A percentile compares a stretch with the other conserved stretches of the same genome.
Evolutionary conservation across 2,888 invertebrate species (phyloP).

Genomic region (Drosophila greeni): DNA sequence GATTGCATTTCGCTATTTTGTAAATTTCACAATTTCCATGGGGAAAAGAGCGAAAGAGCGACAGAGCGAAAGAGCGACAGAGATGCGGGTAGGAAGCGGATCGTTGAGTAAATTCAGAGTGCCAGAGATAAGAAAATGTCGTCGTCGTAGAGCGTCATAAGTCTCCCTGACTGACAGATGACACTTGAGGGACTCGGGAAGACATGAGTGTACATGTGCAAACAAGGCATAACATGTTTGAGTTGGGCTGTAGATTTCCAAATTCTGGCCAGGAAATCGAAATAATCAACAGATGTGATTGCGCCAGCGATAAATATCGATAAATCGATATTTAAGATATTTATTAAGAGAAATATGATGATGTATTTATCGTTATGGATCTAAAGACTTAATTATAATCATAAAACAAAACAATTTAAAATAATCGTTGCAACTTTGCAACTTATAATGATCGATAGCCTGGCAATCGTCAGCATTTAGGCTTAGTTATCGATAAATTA

Average conservation of each 20-base stretch:
- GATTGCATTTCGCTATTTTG: slow-evolving; percentile 13
- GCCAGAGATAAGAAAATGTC: slow-evolving; percentile 23
- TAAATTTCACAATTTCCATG: slow-evolving; percentile 6
- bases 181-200: slow-evolving; percentile 18
- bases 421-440: too few species aligned
- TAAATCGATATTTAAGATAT: too few species aligned
- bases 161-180: slow-evolving; percentile 21
- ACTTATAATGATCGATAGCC: not conserved
- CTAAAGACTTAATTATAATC: too few species aligned
- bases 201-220: not conserved
- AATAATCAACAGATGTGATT: too few species aligned
- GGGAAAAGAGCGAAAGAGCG: not conserved
- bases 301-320: not conserved
- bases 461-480: not conserved
- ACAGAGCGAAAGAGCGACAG: not conserved
- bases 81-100: slow-evolving; percentile 14
- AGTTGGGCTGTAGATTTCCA: not conserved
- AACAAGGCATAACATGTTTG: not conserved
- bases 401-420: too few species aligned
- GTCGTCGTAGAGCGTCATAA: slow-evolving; percentile 15
- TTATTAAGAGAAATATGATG: not conserved
- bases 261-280: not conserved
- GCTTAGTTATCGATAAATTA: too few species aligned
- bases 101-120: slow-evolving; percentile 4
- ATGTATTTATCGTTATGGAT: not conserved